A percentile compares a stretch with the other conserved stretches of the same genome.
phyloP scores from a whole-genome alignment of 2,113 vertebrate genomes.

The Bostrychus sinensis region DNA sequence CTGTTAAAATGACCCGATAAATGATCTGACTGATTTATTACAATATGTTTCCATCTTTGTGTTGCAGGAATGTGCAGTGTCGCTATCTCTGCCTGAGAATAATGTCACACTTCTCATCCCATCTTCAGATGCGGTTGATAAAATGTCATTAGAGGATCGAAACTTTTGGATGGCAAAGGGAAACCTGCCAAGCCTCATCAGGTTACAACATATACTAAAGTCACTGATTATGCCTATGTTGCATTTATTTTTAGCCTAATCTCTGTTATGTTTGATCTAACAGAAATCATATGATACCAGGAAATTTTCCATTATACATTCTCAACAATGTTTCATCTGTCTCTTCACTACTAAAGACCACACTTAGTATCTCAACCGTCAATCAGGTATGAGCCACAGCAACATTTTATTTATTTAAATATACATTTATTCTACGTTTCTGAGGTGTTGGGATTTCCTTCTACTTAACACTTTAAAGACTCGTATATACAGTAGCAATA shows the following conservation, averaged over 20 bases:
- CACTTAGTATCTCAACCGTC: conserved; percentile 79
- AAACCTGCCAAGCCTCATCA: conserved; percentile 85
- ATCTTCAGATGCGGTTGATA: conserved; percentile 78
- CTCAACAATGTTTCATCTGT: conserved; percentile 78
- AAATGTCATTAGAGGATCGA: conserved; percentile 83
- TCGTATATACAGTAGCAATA: no score
- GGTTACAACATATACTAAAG: conserved; percentile 64
- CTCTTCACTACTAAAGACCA: conserved; percentile 79
- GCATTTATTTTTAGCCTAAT: not conserved
- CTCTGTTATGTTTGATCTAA: not conserved
- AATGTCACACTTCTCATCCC: conserved; percentile 90
- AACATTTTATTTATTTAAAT: not conserved
- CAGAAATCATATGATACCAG: conserved; percentile 86
- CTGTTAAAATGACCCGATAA: not conserved
- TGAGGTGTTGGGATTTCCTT: no score
- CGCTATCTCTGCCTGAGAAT: conserved; percentile 65
- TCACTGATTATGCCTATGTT: not conserved
- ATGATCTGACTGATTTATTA: not conserved
- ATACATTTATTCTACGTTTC: not conserved
- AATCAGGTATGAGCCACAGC: conserved; percentile 85
- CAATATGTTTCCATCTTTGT: not conserved
- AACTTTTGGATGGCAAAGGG: conserved; percentile 83
- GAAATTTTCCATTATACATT: conserved; percentile 73
- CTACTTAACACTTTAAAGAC: no score
- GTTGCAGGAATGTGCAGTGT: conserved; percentile 80